Evolutionary conservation across 2,113 vertebrate species (phyloP), one percentile per base, ranked within the genome.

Genomic region (Thoracochromis brauschi): DNA sequence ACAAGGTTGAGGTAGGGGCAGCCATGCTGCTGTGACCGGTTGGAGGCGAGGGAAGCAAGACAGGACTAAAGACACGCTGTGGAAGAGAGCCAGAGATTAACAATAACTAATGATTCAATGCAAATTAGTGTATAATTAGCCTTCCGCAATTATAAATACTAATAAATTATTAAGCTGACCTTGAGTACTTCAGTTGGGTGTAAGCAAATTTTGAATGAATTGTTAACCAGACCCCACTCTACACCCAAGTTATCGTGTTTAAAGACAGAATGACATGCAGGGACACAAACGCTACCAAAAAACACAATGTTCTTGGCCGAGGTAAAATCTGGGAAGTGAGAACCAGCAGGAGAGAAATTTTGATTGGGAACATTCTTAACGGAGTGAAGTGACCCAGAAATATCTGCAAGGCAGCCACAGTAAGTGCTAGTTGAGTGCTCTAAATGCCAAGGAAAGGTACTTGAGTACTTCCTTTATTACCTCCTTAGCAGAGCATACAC

Each of bases 381-480:
- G 6, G 40, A 75, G 16, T 29, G 71, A 75, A 75, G 24, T 29
- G 14, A 75, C 16, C 71, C 42, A 47, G 21, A 75, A 75, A 45
- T 47, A 75, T 47, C 42, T 49, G 24, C 16, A 47, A 19, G 71
- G 42, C 24, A 49, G 42, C 24, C 9, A 19, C 71, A 31, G 40
- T 78, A 49, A 78, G 42, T 78, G 42, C 71, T 78, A 26, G 42
- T 19, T 17, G 24, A 78, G 42, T 12, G 45, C 24, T 75, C 40
- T 29, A 75, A 75, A 75, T 75, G 40, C 40, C 38, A 45, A 26
- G 21, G 38, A 73, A 73, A 73, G 68, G 19, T 65, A 38, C 60
- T 38, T 65, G 60, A 65, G 40, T 45, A 17, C 21, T 73, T 45
- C 68, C 40, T 73, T 42, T 10, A 42, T 45, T 26, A 75, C 71